Conservation (phyloP, 1,140 invertebrate genomes). For the Drosophila varians region DNA sequence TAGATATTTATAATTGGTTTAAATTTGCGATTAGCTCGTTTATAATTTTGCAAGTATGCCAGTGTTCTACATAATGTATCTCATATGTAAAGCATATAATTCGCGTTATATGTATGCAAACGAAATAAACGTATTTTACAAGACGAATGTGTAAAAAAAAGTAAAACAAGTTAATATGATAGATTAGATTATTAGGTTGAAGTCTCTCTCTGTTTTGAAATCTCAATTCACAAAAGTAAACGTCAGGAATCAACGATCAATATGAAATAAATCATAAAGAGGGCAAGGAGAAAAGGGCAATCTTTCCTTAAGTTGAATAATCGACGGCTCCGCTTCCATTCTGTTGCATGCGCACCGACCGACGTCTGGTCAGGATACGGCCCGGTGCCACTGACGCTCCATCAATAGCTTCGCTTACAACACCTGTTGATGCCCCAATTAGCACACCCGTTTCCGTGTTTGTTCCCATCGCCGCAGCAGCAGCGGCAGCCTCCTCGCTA, state of each 20-base stretch:
- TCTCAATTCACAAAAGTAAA: slow-evolving; percentile 71
- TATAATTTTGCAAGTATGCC: slow-evolving; percentile 34
- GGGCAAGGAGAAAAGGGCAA: slow-evolving; percentile 3
- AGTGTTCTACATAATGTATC: slow-evolving; percentile 35
- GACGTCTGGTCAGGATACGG: slow-evolving; percentile 74
- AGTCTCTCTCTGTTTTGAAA: slow-evolving; percentile 63
- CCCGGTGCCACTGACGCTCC: slow-evolving; percentile 30
- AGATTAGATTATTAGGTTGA: slow-evolving; percentile 57
- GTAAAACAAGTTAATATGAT: slow-evolving; percentile 30
- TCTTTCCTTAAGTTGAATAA: slow-evolving; percentile 48
- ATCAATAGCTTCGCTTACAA: slow-evolving; percentile 37
- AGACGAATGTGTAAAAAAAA: slow-evolving; percentile 53
- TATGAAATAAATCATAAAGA: slow-evolving; percentile 55
- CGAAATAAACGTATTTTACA: slow-evolving; percentile 70
- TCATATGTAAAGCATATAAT: slow-evolving; percentile 44
- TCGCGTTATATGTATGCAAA: slow-evolving; percentile 33
- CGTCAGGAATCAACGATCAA: slow-evolving; percentile 57
- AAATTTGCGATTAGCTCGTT: slow-evolving; percentile 19
- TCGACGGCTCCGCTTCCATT: slow-evolving; percentile 64
- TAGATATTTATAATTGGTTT: slow-evolving; percentile 25
- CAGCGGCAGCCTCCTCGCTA: slow-evolving; percentile 44
- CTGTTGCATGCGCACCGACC: slow-evolving; percentile 76
- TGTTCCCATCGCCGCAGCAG: slow-evolving; percentile 8
- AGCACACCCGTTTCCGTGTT: slow-evolving; percentile 6
- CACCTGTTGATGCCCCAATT: slow-evolving; percentile 49